Evolutionary conservation across 2,113 vertebrate genomes (phyloP).

Genomic region (Leptobrachium leishanense): DNA sequence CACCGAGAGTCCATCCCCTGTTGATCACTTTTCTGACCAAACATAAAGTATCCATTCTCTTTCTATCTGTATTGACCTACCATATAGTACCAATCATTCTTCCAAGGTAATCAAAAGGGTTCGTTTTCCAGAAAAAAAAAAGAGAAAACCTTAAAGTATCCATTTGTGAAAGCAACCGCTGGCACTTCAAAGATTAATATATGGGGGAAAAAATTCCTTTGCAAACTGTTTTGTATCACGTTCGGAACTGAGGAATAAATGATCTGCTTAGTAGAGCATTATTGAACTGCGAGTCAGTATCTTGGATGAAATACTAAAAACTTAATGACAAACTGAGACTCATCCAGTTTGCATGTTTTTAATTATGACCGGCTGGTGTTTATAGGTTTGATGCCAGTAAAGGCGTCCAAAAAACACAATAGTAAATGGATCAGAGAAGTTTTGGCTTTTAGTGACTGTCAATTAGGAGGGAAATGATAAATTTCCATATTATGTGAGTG

Average conservation of each 20-base stretch:
- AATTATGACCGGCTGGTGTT: constrained; percentile 62
- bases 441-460: constrained; percentile 60
- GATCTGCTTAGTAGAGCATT: constrained; percentile 48
- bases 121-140: no score
- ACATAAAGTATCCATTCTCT: no score
- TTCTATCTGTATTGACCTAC: no score
- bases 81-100: no score
- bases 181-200: neutral
- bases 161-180: neutral
- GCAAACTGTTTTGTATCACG: constrained; percentile 22
- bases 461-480: constrained; percentile 59
- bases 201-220: neutral
- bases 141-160: no score
- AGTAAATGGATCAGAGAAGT: constrained; percentile 58
- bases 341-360: constrained; percentile 62
- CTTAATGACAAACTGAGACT: constrained; percentile 57
- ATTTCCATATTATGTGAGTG: constrained; percentile 51
- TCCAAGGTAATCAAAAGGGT: no score
- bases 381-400: constrained; percentile 64
- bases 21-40: no score
- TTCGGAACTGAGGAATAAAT: constrained; percentile 45
- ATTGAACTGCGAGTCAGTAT: constrained; percentile 48
- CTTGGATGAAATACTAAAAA: constrained; percentile 53
- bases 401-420: constrained; percentile 63
- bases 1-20: no score